Evolutionary conservation across 2,113 vertebrate genomes (phyloP).

Genomic region (Cryptotis parvus): DNA sequence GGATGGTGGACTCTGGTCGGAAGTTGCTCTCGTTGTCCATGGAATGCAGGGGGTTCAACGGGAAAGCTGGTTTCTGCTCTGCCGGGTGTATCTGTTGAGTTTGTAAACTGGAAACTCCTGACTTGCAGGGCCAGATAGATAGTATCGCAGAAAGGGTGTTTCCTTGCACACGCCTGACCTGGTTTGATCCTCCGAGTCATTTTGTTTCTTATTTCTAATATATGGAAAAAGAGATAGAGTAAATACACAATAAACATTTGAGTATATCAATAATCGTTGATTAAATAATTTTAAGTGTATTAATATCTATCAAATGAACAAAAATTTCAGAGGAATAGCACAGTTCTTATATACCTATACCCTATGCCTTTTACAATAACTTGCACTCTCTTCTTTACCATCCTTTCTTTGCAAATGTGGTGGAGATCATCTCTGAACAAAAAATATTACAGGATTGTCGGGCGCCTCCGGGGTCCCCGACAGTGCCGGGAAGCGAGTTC

Average conservation of each 20-base stretch:
- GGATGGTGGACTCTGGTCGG: too few species aligned
- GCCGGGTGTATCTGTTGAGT: too few species aligned
- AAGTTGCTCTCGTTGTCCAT: too few species aligned
- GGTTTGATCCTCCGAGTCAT: too few species aligned
- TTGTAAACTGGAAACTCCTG: too few species aligned
- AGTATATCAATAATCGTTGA: background rate
- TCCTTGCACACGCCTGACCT: too few species aligned
- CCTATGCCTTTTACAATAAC: background rate
- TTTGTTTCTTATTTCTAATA: background rate
- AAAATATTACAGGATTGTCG: background rate
- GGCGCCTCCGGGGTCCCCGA: too few species aligned
- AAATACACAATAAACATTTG: background rate
- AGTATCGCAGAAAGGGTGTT: too few species aligned
- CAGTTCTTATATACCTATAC: background rate
- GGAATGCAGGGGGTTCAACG: too few species aligned
- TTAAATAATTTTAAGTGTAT: slow-evolving; percentile 15
- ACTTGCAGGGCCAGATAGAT: too few species aligned
- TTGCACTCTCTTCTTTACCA: background rate
- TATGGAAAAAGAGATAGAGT: background rate
- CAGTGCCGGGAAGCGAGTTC: too few species aligned
- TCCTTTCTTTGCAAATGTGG: slow-evolving; percentile 4
- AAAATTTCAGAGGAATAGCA: background rate
- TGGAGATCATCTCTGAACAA: background rate
- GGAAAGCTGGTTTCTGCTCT: too few species aligned
- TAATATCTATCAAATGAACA: slow-evolving; percentile 18